Base-by-base conservation (phyloP, 2,113 vertebrate species). In the Apteryx owenii region DNA sequence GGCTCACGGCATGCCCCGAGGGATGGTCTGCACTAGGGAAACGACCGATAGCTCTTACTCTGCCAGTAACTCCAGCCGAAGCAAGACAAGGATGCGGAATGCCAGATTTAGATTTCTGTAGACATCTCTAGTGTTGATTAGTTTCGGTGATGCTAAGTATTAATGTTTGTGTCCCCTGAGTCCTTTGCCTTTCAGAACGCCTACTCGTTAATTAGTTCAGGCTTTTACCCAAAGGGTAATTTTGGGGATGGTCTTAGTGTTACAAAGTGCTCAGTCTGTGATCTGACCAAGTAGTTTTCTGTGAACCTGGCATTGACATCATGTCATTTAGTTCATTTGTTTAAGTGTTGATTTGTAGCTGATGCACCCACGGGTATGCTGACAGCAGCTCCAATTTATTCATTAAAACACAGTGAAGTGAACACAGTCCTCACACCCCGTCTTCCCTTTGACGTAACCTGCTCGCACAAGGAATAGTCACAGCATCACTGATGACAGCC, bases 281-380 rank as follows among this genome's bases (percentile, higher is more conserved):
- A 56, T 96, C 88, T 89, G 92, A 96, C 92, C 95, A 79, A 93
- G 48, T 84, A 53, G 69, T 81, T 92, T 84, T 48, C 92, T 95
- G 92, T 53, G 85, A 96, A 81, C 68, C 36, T 9, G 46, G 26
- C 88, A 82, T 4, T 93, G 95, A 95, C 97, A 93, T 94, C 90
- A 90, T 13, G n/a, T 97, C 96, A 93, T 93, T 95, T 92, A 94
- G 61, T 81, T 97, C 83, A 96, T 95, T 95, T 97, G 94, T 94
- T 97, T 96, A 95, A 96, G 93, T 95, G 97, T 94, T 97, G 96
- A 95, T 97, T 92, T 93, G 92, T 76, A 76, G 90, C 83, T 97
- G 94, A 92, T 95, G 96, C 96, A 93, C 95, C 95, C 90, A 96
- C 20, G 54, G 80, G 93, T 96, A 93, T 13, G 95, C 93, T 97